A percentile compares a stretch with the other conserved stretches of the same genome.
Evolutionary conservation across 37 sponge, comb jelly and placozoan species (phyloP).

Genomic region (Aplysina aerophoba): DNA sequence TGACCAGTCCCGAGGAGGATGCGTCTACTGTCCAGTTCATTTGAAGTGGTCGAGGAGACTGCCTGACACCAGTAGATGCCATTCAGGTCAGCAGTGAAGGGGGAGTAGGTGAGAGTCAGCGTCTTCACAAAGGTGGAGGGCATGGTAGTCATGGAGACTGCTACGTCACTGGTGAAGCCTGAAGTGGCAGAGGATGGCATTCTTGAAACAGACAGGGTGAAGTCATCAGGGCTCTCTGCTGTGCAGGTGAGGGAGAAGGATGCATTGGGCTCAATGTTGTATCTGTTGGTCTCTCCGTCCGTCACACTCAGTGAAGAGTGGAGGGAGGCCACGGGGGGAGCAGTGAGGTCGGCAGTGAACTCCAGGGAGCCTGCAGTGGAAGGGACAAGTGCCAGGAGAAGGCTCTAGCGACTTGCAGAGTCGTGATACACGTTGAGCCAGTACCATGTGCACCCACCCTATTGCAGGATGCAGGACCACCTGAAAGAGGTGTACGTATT

Average conservation of each 20-base stretch:
- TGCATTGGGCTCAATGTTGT: slow-evolving; percentile 16
- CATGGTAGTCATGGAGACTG: not conserved
- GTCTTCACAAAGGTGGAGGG: slow-evolving; percentile 2
- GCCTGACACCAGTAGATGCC: slow-evolving; percentile 16
- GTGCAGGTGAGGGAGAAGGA: slow-evolving; percentile 18
- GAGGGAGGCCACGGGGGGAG: slow-evolving; percentile 22
- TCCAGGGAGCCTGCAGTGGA: not conserved
- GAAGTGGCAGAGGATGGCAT: not conserved
- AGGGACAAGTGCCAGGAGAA: not conserved
- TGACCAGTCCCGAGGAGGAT: slow-evolving; percentile 12
- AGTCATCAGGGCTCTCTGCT: slow-evolving; percentile 13
- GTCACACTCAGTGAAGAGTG: not conserved
- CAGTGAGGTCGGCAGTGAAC: not conserved
- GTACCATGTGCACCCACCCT: too few species aligned
- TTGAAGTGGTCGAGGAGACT: not conserved
- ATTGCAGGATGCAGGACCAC: too few species aligned
- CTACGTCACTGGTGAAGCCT: not conserved
- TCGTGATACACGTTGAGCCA: too few species aligned
- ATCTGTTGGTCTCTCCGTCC: not conserved
- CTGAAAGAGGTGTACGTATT: too few species aligned
- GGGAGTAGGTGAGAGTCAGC: not conserved
- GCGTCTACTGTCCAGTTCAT: not conserved
- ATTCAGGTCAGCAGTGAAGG: not conserved
- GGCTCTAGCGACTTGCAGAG: too few species aligned
- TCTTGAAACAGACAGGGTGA: not conserved